Conservation (phyloP, 2,888 invertebrate species). For the Arenicola marina region DNA sequence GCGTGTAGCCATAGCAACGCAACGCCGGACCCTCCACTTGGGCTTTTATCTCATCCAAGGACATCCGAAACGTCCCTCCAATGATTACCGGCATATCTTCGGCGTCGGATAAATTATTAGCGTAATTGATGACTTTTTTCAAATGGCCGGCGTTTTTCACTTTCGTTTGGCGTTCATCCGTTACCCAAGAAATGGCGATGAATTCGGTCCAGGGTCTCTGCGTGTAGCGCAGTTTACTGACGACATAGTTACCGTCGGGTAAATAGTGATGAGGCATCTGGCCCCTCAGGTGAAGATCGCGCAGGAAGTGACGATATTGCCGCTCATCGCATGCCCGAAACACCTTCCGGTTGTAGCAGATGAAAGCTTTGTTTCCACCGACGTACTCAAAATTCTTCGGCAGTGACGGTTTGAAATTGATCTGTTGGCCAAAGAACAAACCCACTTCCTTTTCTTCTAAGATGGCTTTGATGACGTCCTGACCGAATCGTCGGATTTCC, state of each 20-base stretch:
- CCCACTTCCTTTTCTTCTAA: conserved; percentile 25
- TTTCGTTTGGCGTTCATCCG: conserved; percentile 29
- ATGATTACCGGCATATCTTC: conserved; percentile 35
- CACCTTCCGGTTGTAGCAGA: conserved; percentile 25
- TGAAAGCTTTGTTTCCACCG: conserved; percentile 27
- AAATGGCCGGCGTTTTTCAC: conserved; percentile 17
- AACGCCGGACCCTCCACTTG: conserved; percentile 14
- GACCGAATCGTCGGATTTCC: conserved; percentile 28
- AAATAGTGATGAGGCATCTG: conserved; percentile 29
- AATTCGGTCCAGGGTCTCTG: conserved; percentile 15
- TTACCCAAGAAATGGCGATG: conserved; percentile 34
- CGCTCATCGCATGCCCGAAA: conserved; percentile 27
- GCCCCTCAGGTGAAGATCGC: conserved; percentile 31
- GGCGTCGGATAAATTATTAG: conserved; percentile 24
- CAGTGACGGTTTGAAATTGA: conserved; percentile 26
- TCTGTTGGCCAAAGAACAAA: conserved; percentile 34
- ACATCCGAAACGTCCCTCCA: conserved; percentile 32
- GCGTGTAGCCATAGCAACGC: conserved; percentile 29
- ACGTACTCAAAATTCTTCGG: conserved; percentile 24
- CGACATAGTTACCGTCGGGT: conserved; percentile 30
- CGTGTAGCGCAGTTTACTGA: conserved; percentile 18
- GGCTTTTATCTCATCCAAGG: conserved; percentile 23
- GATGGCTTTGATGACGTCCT: conserved; percentile 22
- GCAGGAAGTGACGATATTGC: conserved; percentile 29
- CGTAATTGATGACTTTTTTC: conserved; percentile 27